Conservation (phyloP, 2,797 vertebrate species). For the Choloepus didactylus region DNA sequence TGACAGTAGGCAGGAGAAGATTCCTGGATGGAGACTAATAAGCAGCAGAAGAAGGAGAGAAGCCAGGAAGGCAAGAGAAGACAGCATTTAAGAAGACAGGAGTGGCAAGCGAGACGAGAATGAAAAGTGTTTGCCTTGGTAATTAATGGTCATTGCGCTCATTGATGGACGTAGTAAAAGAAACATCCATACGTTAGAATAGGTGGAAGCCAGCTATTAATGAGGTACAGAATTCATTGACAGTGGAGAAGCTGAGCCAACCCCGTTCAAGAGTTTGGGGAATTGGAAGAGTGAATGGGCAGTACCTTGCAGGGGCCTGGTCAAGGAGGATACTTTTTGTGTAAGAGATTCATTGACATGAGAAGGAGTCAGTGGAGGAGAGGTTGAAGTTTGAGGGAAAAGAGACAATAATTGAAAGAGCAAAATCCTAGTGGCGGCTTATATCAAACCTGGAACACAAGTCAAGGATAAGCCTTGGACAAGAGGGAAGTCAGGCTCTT, state of each 20-base stretch:
- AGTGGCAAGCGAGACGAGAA: not conserved
- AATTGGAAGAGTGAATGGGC: not conserved
- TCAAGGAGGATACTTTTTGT: not conserved
- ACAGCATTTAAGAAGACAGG: not conserved
- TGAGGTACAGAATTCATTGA: not conserved
- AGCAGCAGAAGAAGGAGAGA: not conserved
- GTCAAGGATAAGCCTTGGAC: not conserved
- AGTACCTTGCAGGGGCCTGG: not conserved
- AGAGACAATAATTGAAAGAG: not conserved
- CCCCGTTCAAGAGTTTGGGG: not conserved
- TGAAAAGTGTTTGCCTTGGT: not conserved
- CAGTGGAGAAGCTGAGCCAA: not conserved
- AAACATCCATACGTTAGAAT: rapidly evolving
- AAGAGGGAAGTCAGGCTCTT: not conserved
- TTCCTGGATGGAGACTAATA: not conserved
- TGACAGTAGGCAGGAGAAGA: not conserved
- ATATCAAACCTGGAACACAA: not conserved
- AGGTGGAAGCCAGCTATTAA: not conserved
- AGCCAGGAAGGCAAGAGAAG: not conserved
- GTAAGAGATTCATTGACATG: not conserved
- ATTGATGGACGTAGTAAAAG: not conserved
- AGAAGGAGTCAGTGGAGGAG: not conserved
- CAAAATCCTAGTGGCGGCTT: not conserved
- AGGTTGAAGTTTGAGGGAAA: not conserved
- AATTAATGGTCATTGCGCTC: not conserved